Base-by-base conservation (phyloP, 1,140 invertebrate species). In the Rhysida immarginata region DNA sequence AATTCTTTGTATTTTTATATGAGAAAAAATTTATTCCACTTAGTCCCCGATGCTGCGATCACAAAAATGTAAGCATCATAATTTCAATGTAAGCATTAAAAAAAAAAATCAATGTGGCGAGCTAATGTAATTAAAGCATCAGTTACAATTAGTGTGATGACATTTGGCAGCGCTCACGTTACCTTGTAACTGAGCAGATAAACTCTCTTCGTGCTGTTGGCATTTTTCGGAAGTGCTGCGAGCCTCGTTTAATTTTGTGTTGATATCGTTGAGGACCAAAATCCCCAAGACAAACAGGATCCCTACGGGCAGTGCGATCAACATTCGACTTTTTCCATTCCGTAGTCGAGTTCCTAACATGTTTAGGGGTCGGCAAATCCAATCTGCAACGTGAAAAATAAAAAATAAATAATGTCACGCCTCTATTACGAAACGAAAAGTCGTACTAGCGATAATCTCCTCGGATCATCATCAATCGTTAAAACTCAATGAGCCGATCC, bases 111-210 rank as follows among this genome's bases (percentile, higher is more conserved):
- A 41, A 41, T 11, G 11, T 11, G n/a, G 11, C 11, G n/a, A 41
- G 35, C 11, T 11, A 41, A 41, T 41, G n/a, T n/a, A 41, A 41
- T 11, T n/a, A 11, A n/a, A 41, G 11, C 11, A 41, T 11, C 11
- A 41, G n/a, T 11, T n/a, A 11, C 35, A n/a, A n/a, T 11, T 11
- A n/a, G 35, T 11, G 35, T 11, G 35, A n/a, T 41, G 11, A 41
- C n/a, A 41, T 2, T 5, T 24, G 2, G 54, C n/a, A n/a, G n/a
- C n/a, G n/a, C n/a, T n/a, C n/a, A n/a, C n/a, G n/a, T n/a, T 50
- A 62, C 61, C 61, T 59, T 62, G 61, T n/a, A 61, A 27, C 27
- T 62, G 61, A n/a, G 61, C 61, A 42, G 60, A 61, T n/a, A 61
- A 44, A 42, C 57, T 59, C 26, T 62, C 61, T 2, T 60, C 27